Evolutionary conservation across 92 coral and sea anemone genomes (phyloP).

Genomic region (Desmophyllum pertusum): DNA sequence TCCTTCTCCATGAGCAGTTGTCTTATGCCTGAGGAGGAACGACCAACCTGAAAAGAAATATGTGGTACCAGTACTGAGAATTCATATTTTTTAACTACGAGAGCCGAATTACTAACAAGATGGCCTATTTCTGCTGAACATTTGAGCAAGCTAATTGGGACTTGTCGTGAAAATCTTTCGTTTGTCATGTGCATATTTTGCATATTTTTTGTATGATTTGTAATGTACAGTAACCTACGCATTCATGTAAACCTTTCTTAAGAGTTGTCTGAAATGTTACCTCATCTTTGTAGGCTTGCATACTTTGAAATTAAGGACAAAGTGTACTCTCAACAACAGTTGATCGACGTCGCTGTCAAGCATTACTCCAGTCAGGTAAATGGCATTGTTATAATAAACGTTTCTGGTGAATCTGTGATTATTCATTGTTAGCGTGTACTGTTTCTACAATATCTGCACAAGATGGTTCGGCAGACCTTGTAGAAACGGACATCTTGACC

Average conservation of each 20-base stretch:
- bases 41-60: no score
- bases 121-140: not conserved
- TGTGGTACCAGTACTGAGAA: not conserved
- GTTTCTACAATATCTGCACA: no score
- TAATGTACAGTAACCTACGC: not conserved
- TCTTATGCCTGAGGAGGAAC: not conserved
- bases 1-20: no score
- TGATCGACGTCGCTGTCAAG: constrained; percentile 76
- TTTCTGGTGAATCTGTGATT: not conserved
- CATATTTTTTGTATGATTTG: no score
- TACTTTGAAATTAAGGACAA: constrained; percentile 85
- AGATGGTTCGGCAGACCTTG: no score
- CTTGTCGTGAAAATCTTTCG: not conserved
- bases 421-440: no score
- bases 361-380: constrained; percentile 94
- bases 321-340: constrained; percentile 89
- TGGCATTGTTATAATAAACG: not conserved
- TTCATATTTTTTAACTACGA: no score
- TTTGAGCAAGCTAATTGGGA: not conserved
- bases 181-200: no score
- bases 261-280: not conserved
- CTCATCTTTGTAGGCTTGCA: constrained; percentile 71
- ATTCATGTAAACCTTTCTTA: not conserved
- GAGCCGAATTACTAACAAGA: not conserved
- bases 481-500: no score